Conservation (phyloP, 2,113 vertebrate species). For the Geothlypis trichas region DNA sequence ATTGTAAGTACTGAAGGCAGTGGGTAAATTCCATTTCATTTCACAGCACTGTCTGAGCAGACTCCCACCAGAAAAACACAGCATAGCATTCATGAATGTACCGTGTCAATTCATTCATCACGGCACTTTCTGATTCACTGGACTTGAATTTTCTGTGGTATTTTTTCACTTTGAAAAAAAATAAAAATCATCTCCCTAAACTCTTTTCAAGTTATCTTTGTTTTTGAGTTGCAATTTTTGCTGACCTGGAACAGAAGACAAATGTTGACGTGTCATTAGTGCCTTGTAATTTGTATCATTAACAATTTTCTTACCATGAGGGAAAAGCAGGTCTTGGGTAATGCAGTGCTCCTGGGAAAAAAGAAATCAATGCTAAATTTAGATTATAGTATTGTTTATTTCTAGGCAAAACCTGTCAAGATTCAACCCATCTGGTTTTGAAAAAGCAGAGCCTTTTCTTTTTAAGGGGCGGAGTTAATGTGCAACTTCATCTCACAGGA, state of each 20-base stretch:
- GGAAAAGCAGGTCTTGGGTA: slow-evolving; percentile 36
- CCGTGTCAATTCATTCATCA: neutral
- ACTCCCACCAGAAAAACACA: neutral
- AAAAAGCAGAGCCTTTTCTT: neutral
- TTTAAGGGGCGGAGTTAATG: neutral
- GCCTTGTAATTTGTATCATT: slow-evolving; percentile 47
- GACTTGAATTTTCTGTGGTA: neutral
- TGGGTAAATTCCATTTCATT: neutral
- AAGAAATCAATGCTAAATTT: slow-evolving; percentile 48
- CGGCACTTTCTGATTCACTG: neutral
- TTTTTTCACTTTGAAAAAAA: neutral
- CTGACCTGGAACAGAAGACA: slow-evolving; percentile 43
- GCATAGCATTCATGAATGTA: neutral
- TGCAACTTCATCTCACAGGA: neutral
- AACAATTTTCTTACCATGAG: slow-evolving; percentile 6
- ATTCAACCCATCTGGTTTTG: neutral
- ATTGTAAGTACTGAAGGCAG: neutral
- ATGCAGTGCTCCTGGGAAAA: slow-evolving; percentile 9
- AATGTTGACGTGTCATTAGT: slow-evolving; percentile 4
- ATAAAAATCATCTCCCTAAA: neutral
- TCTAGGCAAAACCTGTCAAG: neutral
- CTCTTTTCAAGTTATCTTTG: slow-evolving; percentile 23
- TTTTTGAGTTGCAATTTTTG: slow-evolving; percentile 26
- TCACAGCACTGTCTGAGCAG: neutral
- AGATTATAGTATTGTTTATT: slow-evolving; percentile 19